A percentile compares a stretch with the other conserved stretches of the same genome.
phyloP scores from a whole-genome alignment of 2,113 vertebrate species.

The Oncorhynchus gorbuscha region DNA sequence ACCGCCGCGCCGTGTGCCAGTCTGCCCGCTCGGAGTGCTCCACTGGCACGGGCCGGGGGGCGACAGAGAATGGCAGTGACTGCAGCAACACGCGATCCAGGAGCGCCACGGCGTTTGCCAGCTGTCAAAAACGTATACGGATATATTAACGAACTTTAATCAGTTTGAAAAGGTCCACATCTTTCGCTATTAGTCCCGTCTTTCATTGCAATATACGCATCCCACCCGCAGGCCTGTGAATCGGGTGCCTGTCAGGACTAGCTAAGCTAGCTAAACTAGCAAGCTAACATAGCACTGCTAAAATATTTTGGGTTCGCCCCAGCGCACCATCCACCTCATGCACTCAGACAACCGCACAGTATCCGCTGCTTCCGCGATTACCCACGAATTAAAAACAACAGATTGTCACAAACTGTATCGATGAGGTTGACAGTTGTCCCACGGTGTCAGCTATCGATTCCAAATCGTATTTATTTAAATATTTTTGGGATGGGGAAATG shows the following conservation, averaged over 20 bases:
- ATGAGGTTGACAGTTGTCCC: slow-evolving; percentile 39
- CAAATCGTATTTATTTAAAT: slow-evolving; percentile 63
- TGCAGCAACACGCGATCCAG: slow-evolving; percentile 31
- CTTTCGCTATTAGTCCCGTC: neutral
- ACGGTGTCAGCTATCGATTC: slow-evolving; percentile 49
- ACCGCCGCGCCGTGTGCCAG: slow-evolving; percentile 52
- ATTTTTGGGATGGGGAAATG: slow-evolving; percentile 67
- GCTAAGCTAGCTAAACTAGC: slow-evolving; percentile 56
- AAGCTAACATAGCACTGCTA: slow-evolving; percentile 64
- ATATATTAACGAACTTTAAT: neutral
- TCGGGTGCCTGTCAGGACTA: slow-evolving; percentile 40
- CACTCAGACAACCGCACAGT: slow-evolving; percentile 37
- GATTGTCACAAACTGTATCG: slow-evolving; percentile 8
- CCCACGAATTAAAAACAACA: slow-evolving; percentile 22
- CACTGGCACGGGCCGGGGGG: slow-evolving; percentile 55
- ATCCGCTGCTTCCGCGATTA: slow-evolving; percentile 47
- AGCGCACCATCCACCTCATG: slow-evolving; percentile 59
- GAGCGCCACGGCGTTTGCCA: slow-evolving; percentile 41
- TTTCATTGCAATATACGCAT: slow-evolving; percentile 38
- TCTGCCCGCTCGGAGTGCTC: slow-evolving; percentile 47
- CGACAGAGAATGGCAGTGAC: slow-evolving; percentile 50
- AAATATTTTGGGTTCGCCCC: slow-evolving; percentile 66
- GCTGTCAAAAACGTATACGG: slow-evolving; percentile 23
- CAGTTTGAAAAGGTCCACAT: neutral
- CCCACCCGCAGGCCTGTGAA: slow-evolving; percentile 56